Evolutionary conservation across 2,113 vertebrate species (phyloP).

Genomic region (Phodopus roborovskii): DNA sequence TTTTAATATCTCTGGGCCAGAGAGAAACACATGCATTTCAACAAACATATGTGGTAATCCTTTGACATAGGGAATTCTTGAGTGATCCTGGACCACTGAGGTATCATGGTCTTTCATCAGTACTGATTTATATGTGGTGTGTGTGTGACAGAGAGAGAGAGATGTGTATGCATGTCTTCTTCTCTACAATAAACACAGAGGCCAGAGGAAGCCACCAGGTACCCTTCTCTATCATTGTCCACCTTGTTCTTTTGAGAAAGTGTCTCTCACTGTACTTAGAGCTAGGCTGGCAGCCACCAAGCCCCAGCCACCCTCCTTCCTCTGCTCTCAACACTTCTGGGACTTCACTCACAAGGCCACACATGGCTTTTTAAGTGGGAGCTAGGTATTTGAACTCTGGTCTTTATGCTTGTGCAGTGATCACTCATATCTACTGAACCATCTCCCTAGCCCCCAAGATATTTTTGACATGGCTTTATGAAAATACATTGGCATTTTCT

Average conservation of each 20-base stretch:
- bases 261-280: background rate
- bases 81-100: background rate
- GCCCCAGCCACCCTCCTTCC: background rate
- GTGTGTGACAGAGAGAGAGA: background rate
- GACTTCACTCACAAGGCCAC: background rate
- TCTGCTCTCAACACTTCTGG: background rate
- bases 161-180: background rate
- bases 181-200: background rate
- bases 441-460: background rate
- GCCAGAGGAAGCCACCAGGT: no score
- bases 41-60: background rate
- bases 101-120: background rate
- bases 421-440: background rate
- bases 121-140: background rate
- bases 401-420: background rate
- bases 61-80: background rate
- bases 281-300: background rate
- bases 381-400: background rate
- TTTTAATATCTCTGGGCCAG: background rate
- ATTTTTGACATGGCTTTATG: slow-evolving; percentile 29
- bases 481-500: background rate
- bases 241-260: background rate
- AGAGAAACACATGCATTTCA: background rate
- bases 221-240: background rate
- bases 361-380: background rate